These are phyloP conservation scores for Litocranius walleri DNA, from an alignment of 2,113 vertebrate species.

Conservation along the genomic window DNA sequence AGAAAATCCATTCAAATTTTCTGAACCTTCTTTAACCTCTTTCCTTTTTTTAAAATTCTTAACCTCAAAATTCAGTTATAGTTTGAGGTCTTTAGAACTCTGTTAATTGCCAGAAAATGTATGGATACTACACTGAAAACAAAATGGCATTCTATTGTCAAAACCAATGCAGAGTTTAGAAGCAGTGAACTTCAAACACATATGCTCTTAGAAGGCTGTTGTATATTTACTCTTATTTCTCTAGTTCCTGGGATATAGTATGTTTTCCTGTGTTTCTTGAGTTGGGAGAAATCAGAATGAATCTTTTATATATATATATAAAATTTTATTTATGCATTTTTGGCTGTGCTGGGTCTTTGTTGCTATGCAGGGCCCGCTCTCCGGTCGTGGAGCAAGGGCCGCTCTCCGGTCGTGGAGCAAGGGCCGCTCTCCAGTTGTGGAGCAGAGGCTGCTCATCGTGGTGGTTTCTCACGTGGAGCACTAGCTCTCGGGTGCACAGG, in stretches of 20 bases:
- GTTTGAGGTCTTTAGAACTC: background rate
- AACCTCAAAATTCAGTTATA: background rate
- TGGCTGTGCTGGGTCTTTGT: background rate
- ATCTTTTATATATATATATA: background rate
- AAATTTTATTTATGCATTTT: background rate
- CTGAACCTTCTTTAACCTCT: background rate
- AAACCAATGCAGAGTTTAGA: background rate
- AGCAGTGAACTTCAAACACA: background rate
- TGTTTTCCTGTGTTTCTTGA: background rate
- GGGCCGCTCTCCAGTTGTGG: background rate
- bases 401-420: rapidly evolving
- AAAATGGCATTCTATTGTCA: background rate
- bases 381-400: background rate
- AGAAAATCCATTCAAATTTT: background rate
- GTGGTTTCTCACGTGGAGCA: background rate
- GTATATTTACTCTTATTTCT: background rate
- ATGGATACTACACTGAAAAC: background rate
- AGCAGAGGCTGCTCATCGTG: rapidly evolving
- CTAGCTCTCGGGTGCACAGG: background rate
- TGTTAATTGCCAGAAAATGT: background rate
- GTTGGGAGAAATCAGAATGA: background rate
- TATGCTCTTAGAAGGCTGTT: no score
- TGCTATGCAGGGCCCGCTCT: background rate
- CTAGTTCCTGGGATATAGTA: background rate
- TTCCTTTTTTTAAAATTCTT: background rate